Conservation (phyloP, 2,888 invertebrate genomes). For the Hydrotaea diabolus region DNA sequence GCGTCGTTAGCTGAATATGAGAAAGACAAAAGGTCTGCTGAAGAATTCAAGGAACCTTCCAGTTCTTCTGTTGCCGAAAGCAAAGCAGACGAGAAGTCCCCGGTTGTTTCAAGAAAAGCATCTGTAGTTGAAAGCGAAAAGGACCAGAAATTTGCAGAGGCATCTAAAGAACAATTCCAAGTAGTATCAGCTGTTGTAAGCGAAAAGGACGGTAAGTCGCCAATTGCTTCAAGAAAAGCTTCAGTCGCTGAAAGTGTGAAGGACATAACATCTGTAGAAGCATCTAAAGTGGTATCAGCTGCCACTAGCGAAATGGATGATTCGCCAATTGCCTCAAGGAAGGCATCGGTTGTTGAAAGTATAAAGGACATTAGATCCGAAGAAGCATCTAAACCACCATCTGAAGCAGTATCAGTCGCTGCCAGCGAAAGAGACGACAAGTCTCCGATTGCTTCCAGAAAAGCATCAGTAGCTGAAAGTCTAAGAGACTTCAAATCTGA, state of each 20-base stretch:
- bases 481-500: no score
- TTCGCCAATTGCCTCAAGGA: slow-evolving; percentile 49
- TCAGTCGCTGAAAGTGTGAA: slow-evolving; percentile 49
- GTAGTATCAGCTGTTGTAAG: slow-evolving; percentile 25
- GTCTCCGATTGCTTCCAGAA: slow-evolving; percentile 32
- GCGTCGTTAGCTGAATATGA: slow-evolving; percentile 46
- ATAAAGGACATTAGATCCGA: slow-evolving; percentile 31
- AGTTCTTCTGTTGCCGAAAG: slow-evolving; percentile 56
- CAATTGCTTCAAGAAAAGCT: background rate
- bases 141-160: slow-evolving; percentile 42
- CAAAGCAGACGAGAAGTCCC: slow-evolving; percentile 63
- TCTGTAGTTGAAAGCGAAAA: slow-evolving; percentile 64
- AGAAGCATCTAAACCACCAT: slow-evolving; percentile 51
- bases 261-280: slow-evolving; percentile 39
- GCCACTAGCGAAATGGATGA: slow-evolving; percentile 27
- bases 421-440: slow-evolving; percentile 51
- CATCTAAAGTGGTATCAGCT: slow-evolving; percentile 29
- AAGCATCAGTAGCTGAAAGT: slow-evolving; percentile 43
- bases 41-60: slow-evolving; percentile 51
- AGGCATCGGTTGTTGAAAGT: background rate
- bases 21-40: slow-evolving; percentile 39
- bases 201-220: slow-evolving; percentile 36
- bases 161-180: slow-evolving; percentile 31
- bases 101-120: slow-evolving; percentile 50
- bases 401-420: slow-evolving; percentile 74